A percentile compares a stretch with the other conserved stretches of the same genome.
Conservation (phyloP, 2,888 invertebrate species). For the Drosophila paramelanica region DNA sequence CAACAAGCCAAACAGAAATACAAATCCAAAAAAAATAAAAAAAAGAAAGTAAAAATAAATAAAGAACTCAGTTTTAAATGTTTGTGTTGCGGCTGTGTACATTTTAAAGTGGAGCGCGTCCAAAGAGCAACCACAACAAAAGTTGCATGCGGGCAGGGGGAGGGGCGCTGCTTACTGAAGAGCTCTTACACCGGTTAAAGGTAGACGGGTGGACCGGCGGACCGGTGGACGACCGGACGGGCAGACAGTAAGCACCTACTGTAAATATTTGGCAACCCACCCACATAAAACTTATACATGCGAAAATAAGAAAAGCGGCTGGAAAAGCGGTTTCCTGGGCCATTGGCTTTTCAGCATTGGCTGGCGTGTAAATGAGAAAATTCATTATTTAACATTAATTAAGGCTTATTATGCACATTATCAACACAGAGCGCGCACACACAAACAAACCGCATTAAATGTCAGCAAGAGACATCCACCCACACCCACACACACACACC, state of each 20-base stretch:
- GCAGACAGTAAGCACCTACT: constrained; percentile 42
- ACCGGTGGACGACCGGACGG: neutral
- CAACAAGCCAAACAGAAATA: constrained; percentile 35
- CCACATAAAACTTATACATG: constrained; percentile 51
- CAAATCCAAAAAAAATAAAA: constrained; percentile 1
- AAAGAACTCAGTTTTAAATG: constrained; percentile 53
- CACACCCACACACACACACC: constrained; percentile 21
- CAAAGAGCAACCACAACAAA: constrained; percentile 63
- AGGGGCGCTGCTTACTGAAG: constrained; percentile 18
- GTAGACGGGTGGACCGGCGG: too few relatives aligned
- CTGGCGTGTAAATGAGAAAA: constrained; percentile 75
- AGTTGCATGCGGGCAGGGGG: constrained; percentile 17
- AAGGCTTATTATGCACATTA: constrained; percentile 79
- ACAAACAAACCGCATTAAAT: constrained; percentile 63
- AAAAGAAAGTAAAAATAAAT: constrained; percentile 2
- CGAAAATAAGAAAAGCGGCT: constrained; percentile 43
- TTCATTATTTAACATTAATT: constrained; percentile 82
- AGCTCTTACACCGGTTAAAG: constrained; percentile 2
- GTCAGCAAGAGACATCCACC: constrained; percentile 54
- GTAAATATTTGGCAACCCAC: constrained; percentile 60
- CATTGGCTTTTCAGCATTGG: constrained; percentile 60
- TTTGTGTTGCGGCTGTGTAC: constrained; percentile 56
- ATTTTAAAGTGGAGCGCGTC: constrained; percentile 25
- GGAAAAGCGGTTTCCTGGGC: constrained; percentile 19
- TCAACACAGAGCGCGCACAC: constrained; percentile 59